Percentiles rank a stretch among this genome's conserved stretches.
Conservation (phyloP, 2,888 invertebrate species). For the Melanophora roralis region DNA sequence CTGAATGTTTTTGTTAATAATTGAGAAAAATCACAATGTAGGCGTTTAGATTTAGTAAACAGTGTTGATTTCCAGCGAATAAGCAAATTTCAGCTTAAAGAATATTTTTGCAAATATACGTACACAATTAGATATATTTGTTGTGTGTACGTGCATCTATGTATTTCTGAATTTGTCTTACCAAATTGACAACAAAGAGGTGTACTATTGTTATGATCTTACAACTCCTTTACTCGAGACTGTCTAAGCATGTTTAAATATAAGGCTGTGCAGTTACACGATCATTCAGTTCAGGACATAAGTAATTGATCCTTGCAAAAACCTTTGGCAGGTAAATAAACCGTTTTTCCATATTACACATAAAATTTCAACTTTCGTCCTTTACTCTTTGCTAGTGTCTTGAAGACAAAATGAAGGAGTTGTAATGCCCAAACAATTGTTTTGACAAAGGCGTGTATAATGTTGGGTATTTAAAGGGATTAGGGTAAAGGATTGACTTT, state of each 20-base stretch:
- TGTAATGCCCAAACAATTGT: constrained; percentile 65
- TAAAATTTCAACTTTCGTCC: constrained; percentile 59
- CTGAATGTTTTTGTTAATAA: constrained; percentile 61
- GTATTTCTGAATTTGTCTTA: not conserved
- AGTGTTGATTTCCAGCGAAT: constrained; percentile 58
- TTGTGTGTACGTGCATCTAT: not conserved
- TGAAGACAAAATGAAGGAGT: constrained; percentile 64
- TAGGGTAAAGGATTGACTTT: constrained; percentile 77
- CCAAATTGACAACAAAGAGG: constrained; percentile 67
- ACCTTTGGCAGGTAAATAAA: constrained; percentile 20
- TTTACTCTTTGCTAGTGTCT: constrained; percentile 66
- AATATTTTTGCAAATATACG: not conserved
- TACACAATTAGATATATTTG: not conserved
- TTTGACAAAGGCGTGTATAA: constrained; percentile 75
- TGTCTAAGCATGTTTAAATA: constrained; percentile 37
- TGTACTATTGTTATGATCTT: constrained; percentile 73
- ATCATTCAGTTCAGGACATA: constrained; percentile 30
- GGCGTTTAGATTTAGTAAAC: constrained; percentile 65
- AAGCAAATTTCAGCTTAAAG: constrained; percentile 42
- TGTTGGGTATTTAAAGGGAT: constrained; percentile 76
- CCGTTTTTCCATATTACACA: not conserved
- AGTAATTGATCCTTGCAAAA: constrained; percentile 38
- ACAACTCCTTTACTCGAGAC: constrained; percentile 69
- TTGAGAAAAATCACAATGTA: constrained; percentile 63
- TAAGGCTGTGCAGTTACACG: constrained; percentile 61